A percentile compares a stretch with the other conserved stretches of the same genome.
Evolutionary conservation across 2,888 invertebrate genomes (phyloP).

Genomic region (Leucoma salicis): DNA sequence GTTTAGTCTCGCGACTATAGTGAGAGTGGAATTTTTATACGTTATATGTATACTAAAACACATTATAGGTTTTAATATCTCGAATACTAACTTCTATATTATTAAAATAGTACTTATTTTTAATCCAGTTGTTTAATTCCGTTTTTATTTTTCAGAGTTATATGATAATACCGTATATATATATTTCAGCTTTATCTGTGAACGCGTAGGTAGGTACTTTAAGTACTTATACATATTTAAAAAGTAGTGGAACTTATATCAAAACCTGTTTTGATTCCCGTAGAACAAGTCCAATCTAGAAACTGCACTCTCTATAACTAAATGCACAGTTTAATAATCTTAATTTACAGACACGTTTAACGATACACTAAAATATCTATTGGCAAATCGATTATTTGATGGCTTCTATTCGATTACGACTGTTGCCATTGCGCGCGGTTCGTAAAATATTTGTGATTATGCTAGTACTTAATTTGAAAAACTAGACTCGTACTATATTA

Average conservation of each 20-base stretch:
- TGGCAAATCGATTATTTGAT: constrained; percentile 8
- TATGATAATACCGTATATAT: background rate
- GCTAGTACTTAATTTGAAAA: background rate
- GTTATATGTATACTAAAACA: background rate
- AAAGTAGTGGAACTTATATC: constrained; percentile 11
- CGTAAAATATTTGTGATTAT: constrained; percentile 9
- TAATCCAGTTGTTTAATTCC: background rate
- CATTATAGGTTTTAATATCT: background rate
- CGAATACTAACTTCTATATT: background rate
- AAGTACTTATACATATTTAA: background rate
- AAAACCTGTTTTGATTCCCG: constrained; percentile 41
- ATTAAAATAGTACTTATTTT: background rate
- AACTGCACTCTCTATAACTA: constrained; percentile 41
- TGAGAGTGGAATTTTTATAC: constrained; percentile 12
- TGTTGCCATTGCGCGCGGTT: background rate
- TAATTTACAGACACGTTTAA: constrained; percentile 22
- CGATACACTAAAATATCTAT: constrained; percentile 9
- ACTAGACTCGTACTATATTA: background rate
- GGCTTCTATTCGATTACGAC: constrained; percentile 3
- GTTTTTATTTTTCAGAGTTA: background rate
- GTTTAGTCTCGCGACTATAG: constrained; percentile 11
- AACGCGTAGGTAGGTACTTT: constrained; percentile 3
- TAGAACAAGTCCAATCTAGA: constrained; percentile 30
- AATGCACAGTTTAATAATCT: constrained; percentile 27
- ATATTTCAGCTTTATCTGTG: background rate